These are phyloP conservation scores for Junonia oenone DNA, from an alignment of 2,888 invertebrate genomes.

Conservation along the genomic window DNA sequence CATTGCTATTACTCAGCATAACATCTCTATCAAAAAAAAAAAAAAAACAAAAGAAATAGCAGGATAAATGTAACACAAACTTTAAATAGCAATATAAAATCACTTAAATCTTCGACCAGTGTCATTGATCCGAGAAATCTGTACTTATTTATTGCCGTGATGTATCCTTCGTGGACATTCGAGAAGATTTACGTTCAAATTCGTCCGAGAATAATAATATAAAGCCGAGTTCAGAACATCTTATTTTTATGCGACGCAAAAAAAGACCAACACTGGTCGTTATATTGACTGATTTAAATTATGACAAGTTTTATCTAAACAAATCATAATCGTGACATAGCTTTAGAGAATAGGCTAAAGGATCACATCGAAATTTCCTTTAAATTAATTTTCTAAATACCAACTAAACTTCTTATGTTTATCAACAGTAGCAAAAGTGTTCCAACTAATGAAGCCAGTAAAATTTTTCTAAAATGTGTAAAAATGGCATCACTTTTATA, in stretches of 20 bases:
- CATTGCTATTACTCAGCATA: background rate
- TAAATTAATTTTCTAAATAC: no score
- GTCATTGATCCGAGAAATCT: slow-evolving; percentile 17
- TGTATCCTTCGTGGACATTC: slow-evolving; percentile 15
- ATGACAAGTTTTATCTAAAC: no score
- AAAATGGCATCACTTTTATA: no score
- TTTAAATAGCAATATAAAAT: background rate
- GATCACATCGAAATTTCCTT: no score
- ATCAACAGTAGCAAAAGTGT: no score
- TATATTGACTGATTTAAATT: background rate
- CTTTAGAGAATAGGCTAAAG: no score
- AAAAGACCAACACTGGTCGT: background rate
- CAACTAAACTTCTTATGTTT: no score
- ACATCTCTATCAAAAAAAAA: background rate
- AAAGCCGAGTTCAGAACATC: slow-evolving; percentile 1
- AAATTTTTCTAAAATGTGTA: no score
- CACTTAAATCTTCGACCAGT: slow-evolving; percentile 12
- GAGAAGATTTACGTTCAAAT: slow-evolving; percentile 14
- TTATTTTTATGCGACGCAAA: background rate
- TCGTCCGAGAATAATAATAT: slow-evolving; percentile 2
- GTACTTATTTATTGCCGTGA: slow-evolving; percentile 21
- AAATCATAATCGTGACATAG: no score
- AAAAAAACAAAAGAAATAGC: background rate
- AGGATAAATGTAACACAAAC: background rate
- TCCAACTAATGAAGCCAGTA: no score